Evolutionary conservation across 2,797 vertebrate genomes (phyloP).

Genomic region (Cygnus olor): DNA sequence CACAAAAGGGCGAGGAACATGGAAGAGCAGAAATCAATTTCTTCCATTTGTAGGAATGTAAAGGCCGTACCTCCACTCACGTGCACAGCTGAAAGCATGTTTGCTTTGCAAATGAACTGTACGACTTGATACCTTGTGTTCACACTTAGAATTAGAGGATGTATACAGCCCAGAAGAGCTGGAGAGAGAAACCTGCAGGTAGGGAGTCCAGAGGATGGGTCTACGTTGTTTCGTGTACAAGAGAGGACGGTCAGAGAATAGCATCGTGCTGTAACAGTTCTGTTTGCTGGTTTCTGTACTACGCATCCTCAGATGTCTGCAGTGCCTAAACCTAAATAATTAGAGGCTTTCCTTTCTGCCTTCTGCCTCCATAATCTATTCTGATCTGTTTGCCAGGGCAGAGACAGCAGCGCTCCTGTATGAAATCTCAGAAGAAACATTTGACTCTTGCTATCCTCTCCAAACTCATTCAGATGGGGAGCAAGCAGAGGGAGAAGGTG

Average conservation of each 20-base stretch:
- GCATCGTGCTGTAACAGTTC: not conserved
- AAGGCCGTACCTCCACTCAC: not conserved
- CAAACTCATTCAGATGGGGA: conserved; percentile 1
- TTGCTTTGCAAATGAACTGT: not conserved
- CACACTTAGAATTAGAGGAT: not conserved
- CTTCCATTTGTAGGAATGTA: not conserved
- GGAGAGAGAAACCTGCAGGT: not conserved
- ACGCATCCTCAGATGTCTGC: not conserved
- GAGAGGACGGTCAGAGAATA: not conserved
- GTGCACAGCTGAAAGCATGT: not conserved
- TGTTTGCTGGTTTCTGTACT: not conserved
- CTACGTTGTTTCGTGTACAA: not conserved
- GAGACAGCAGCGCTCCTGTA: not conserved
- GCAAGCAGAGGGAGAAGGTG: not conserved
- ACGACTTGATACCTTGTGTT: not conserved
- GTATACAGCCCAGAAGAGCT: not conserved
- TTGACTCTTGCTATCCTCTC: not conserved
- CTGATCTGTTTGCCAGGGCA: not conserved
- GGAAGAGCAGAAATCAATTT: conserved; percentile 2
- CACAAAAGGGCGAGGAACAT: not conserved
- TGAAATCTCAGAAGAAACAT: not conserved
- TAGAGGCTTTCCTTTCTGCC: not conserved
- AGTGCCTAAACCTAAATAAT: not conserved
- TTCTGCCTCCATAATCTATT: not conserved
- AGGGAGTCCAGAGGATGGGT: not conserved